Conservation (phyloP, 2,888 invertebrate genomes). For the Marronus borbonicus region DNA sequence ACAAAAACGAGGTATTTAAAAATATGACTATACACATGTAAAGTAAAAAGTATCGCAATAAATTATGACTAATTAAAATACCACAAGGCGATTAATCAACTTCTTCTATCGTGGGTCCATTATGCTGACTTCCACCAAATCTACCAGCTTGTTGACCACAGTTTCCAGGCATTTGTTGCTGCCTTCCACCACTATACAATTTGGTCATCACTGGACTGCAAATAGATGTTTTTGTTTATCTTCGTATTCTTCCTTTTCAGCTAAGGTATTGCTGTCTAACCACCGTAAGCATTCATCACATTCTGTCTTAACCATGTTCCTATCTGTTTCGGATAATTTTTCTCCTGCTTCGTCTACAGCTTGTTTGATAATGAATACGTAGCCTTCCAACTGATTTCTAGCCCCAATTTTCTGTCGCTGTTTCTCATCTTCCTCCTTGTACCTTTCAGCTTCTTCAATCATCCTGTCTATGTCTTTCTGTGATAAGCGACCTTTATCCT, state of each 20-base stretch:
- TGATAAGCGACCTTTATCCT: constrained; percentile 86
- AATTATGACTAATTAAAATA: not conserved
- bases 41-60: not conserved
- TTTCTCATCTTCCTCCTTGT: constrained; percentile 81
- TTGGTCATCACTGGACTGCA: constrained; percentile 77
- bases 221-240: constrained; percentile 72
- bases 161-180: constrained; percentile 60
- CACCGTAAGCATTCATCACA: constrained; percentile 77
- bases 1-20: not conserved
- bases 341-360: constrained; percentile 77
- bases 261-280: constrained; percentile 79
- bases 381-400: constrained; percentile 81
- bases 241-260: constrained; percentile 80
- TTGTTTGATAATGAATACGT: constrained; percentile 80
- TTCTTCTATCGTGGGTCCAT: constrained; percentile 69
- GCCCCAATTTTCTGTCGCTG: constrained; percentile 79
- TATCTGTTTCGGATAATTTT: constrained; percentile 78
- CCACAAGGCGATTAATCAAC: constrained; percentile 38
- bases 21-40: not conserved
- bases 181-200: constrained; percentile 67
- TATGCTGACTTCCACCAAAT: constrained; percentile 56
- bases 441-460: constrained; percentile 82
- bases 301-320: constrained; percentile 70
- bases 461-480: constrained; percentile 88
- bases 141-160: constrained; percentile 60